These are phyloP conservation scores for Colletes collaris DNA, from an alignment of 2,888 invertebrate genomes.

Conservation along the genomic window DNA sequence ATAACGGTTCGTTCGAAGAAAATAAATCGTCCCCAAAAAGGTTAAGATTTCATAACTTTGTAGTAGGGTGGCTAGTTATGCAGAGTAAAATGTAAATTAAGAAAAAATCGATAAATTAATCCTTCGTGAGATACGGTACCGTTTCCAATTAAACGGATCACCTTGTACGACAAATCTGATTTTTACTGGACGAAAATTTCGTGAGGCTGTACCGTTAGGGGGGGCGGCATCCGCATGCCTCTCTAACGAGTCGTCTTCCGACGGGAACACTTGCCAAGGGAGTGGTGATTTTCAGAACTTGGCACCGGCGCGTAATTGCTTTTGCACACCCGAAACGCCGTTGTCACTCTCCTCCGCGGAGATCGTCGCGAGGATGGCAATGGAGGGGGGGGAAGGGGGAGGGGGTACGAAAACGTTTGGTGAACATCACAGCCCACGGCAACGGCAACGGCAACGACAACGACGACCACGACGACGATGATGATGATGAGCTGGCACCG, in stretches of 20 bases:
- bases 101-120: too few species aligned
- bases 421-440: slow-evolving; percentile 6
- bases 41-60: too few species aligned
- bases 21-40: too few species aligned
- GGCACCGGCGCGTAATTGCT: slow-evolving; percentile 70
- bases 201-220: slow-evolving; percentile 26
- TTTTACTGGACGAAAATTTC: slow-evolving; percentile 20
- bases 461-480: slow-evolving; percentile 4
- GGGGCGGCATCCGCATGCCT: slow-evolving; percentile 63
- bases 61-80: too few species aligned
- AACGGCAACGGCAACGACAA: not conserved
- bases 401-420: slow-evolving; percentile 23
- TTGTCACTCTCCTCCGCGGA: slow-evolving; percentile 45
- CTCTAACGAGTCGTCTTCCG: slow-evolving; percentile 74
- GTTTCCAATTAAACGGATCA: not conserved
- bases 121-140: too few species aligned
- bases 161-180: slow-evolving; percentile 15
- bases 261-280: slow-evolving; percentile 72
- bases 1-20: too few species aligned
- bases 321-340: slow-evolving; percentile 49
- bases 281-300: slow-evolving; percentile 70
- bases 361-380: slow-evolving; percentile 29
- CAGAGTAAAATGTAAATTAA: too few species aligned
- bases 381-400: not conserved
- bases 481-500: slow-evolving; percentile 44